Evolutionary conservation across 2,888 invertebrate genomes (phyloP), one percentile per base, ranked within the genome.

Genomic region (Leptopilina syphax): DNA sequence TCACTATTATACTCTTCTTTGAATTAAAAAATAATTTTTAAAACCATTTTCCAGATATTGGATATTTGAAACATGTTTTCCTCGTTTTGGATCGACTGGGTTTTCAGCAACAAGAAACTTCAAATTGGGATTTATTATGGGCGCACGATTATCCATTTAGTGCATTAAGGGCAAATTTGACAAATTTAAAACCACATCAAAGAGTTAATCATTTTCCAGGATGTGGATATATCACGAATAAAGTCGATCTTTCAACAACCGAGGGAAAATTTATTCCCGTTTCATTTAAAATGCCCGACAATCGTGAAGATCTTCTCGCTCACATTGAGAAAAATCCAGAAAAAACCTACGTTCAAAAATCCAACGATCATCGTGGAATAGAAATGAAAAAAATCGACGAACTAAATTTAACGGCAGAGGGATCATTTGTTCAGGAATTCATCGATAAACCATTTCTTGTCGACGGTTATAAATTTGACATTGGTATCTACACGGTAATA

Each of bases 391-490:
- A 94, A 83, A 93, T 96, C 65, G 92, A 94, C 5, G 95, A 96
- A 78, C 93, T 98, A 70, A 95, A 98, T 91, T 92, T 97, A 79
- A 92, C 93, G 18, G 93, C 93, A 66, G 94, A 94, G 54, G 96
- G 95, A 78, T 96, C 95, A 77, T 99, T 99, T 91, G 94, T 99
- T 3, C 99, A 99, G 90, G 96, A 98, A 91, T 99, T 96, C 91
- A 94, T 99, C 34, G 95, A 96, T 85, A 96, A 95, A 83, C 99
- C 99, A 5, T 95, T 96, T 86, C 93, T 99, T 24, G 96, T 99
- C 3, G 98, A 98, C 91, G 98, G 97, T 1, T 95, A 97, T 91
- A 98, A 98, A 93, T 99, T 99, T 92, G 99, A 99, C 92, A 97
- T 99, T 91, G 99, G 99, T 9, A 95, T 99, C 80, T 99, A 99